These are phyloP conservation scores for Gambusia affinis DNA, from an alignment of 2,113 vertebrate species.

Conservation along the genomic window DNA sequence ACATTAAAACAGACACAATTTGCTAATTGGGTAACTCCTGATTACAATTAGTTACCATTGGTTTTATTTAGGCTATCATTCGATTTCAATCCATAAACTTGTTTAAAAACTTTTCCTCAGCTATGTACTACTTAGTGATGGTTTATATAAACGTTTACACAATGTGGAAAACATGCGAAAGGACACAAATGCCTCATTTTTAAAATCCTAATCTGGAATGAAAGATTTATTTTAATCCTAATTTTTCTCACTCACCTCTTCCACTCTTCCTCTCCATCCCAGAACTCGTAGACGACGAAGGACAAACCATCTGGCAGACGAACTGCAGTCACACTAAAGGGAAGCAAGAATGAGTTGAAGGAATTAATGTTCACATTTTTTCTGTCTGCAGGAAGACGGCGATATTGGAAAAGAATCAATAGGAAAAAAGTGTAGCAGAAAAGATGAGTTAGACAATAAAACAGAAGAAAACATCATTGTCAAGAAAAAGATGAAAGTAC, in stretches of 20 bases:
- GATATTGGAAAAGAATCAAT: background rate
- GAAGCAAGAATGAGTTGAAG: slow-evolving; percentile 34
- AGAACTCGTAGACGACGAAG: slow-evolving; percentile 94
- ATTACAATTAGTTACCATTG: background rate
- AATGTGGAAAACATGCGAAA: background rate
- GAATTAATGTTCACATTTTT: background rate
- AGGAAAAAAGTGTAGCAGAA: background rate
- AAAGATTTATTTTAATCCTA: background rate
- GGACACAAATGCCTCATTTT: background rate
- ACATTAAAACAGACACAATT: background rate
- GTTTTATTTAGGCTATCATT: background rate
- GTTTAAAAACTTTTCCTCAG: too few relatives aligned
- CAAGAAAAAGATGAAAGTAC: background rate
- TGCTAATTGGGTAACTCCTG: too few relatives aligned
- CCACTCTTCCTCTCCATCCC: slow-evolving; percentile 94
- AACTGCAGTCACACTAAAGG: slow-evolving; percentile 85
- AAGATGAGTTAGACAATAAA: too few relatives aligned
- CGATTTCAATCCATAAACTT: background rate
- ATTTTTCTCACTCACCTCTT: slow-evolving; percentile 80
- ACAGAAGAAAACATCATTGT: too few relatives aligned
- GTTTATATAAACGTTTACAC: background rate
- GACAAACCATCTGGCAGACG: slow-evolving; percentile 87
- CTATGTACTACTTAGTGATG: background rate
- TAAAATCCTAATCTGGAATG: background rate
- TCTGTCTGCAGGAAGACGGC: background rate